phyloP scores from a whole-genome alignment of 1,140 invertebrate genomes.

The Drosophila nigromelanica region DNA sequence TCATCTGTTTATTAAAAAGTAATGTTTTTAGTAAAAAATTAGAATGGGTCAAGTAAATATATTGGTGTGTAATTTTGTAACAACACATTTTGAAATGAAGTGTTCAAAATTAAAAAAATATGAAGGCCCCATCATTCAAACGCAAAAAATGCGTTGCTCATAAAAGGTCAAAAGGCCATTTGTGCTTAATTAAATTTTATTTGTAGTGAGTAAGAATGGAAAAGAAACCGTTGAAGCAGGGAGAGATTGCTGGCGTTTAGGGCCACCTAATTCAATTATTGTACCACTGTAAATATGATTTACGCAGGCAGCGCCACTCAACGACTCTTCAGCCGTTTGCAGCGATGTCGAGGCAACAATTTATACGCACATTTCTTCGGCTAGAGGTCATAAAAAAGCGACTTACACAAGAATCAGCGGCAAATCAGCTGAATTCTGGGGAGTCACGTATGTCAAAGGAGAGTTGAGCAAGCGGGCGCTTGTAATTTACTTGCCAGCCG shows the following conservation, averaged over 20 bases:
- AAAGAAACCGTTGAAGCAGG: constrained; percentile 1
- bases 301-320: constrained; percentile 42
- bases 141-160: constrained; percentile 1
- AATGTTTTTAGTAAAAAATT: too few relatives aligned
- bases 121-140: neutral
- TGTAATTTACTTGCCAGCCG: constrained; percentile 32
- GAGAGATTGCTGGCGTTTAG: constrained; percentile 14
- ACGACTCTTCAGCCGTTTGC: constrained; percentile 39
- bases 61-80: too few relatives aligned
- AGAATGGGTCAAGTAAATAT: too few relatives aligned
- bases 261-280: constrained; percentile 69
- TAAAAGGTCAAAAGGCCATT: constrained; percentile 45
- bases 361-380: constrained; percentile 65
- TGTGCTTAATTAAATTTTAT: constrained; percentile 57
- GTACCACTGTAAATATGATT: constrained; percentile 77
- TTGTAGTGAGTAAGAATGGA: constrained; percentile 19
- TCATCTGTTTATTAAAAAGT: too few relatives aligned
- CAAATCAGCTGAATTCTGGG: constrained; percentile 18
- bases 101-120: neutral
- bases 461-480: constrained; percentile 8
- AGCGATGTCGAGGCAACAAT: constrained; percentile 39
- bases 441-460: constrained; percentile 43
- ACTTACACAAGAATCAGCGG: constrained; percentile 45
- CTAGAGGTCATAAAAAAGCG: constrained; percentile 68
- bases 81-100: too few relatives aligned